A percentile compares a stretch with the other conserved stretches of the same genome.
These are phyloP conservation scores for Platycheirus rosarum DNA, from an alignment of 2,888 invertebrate species.

Conservation along the genomic window DNA sequence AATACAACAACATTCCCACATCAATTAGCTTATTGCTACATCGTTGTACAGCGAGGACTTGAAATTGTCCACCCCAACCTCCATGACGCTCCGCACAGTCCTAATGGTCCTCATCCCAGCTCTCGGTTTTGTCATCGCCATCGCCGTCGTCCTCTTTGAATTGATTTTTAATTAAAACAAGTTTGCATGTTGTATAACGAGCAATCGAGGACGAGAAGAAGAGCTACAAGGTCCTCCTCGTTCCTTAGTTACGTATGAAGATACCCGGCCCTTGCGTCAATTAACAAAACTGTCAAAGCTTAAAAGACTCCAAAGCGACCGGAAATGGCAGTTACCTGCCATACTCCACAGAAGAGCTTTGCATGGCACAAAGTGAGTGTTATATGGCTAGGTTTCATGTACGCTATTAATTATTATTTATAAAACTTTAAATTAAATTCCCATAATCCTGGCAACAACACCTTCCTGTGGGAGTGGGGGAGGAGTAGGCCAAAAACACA, in stretches of 20 bases:
- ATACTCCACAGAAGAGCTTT: neutral
- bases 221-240: neutral
- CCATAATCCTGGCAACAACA: conserved; percentile 60
- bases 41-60: conserved; percentile 39
- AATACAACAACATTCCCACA: conserved; percentile 36
- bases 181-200: conserved; percentile 18
- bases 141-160: conserved; percentile 9
- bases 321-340: conserved; percentile 37
- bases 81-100: neutral
- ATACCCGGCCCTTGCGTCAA: conserved; percentile 33
- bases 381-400: conserved; percentile 23
- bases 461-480: conserved; percentile 58
- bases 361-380: neutral
- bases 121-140: neutral
- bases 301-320: conserved; percentile 30
- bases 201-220: conserved; percentile 4
- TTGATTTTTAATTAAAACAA: conserved; percentile 69
- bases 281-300: conserved; percentile 68
- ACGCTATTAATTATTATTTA: conserved; percentile 64
- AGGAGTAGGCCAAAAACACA: conserved; percentile 44
- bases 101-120: neutral
- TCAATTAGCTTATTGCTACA: conserved; percentile 58
- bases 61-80: conserved; percentile 33
- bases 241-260: neutral
- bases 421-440: conserved; percentile 71